Percentiles rank a stretch among this genome's conserved stretches.
These are phyloP conservation scores for Setipinna tenuifilis DNA, from an alignment of 2,797 vertebrate genomes.

Conservation along the genomic window DNA sequence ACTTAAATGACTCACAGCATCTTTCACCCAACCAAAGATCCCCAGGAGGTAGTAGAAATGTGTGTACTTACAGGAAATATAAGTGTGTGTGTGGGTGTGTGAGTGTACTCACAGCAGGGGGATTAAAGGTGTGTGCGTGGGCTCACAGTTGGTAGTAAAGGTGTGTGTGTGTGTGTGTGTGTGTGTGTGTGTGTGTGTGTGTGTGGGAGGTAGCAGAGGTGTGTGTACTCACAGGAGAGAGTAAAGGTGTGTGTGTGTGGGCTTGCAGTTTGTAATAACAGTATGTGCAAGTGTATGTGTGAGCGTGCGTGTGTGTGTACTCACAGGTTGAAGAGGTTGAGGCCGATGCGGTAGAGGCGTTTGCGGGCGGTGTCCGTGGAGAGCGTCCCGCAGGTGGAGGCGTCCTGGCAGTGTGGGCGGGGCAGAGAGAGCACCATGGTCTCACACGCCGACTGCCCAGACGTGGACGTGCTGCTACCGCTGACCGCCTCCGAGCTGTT, in stretches of 20 bases:
- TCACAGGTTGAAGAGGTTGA: constrained; percentile 99
- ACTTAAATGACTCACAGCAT: too few relatives aligned
- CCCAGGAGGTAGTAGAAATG: too few relatives aligned
- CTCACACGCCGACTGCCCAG: constrained; percentile 84
- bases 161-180: background rate
- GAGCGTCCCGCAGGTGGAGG: constrained; percentile 89
- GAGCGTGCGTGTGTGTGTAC: constrained; percentile 58
- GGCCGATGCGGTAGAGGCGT: constrained; percentile 95
- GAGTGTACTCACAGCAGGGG: too few relatives aligned
- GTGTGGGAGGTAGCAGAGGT: too few relatives aligned
- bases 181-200: background rate
- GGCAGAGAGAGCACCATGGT: constrained; percentile 96
- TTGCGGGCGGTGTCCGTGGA: constrained; percentile 98
- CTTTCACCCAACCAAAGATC: background rate
- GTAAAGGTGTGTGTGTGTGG: too few relatives aligned
- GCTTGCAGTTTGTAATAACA: too few relatives aligned
- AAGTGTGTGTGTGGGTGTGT: too few relatives aligned
- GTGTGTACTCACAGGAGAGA: too few relatives aligned
- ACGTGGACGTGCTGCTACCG: constrained; percentile 89
- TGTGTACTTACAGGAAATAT: too few relatives aligned
- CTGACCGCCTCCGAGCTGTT: constrained; percentile 82
- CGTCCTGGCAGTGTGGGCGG: constrained; percentile 93
- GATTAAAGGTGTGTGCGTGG: too few relatives aligned
- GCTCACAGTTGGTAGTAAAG: too few relatives aligned
- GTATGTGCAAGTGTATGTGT: too few relatives aligned